Conservation (phyloP, 2,797 vertebrate species). For the Lates japonicus region DNA sequence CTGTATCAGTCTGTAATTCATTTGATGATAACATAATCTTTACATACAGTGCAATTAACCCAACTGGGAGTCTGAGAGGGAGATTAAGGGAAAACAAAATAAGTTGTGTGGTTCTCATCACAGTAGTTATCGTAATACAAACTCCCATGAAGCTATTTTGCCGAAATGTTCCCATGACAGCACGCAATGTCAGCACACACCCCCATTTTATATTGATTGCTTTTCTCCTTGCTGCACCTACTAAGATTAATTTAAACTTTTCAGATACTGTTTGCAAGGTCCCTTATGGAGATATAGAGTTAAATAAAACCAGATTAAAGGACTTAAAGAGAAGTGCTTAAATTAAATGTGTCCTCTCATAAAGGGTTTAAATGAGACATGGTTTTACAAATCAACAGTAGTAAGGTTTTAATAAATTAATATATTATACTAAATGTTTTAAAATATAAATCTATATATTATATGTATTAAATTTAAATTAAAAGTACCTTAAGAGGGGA, state of each 20-base stretch:
- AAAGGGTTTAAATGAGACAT: neutral
- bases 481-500: neutral
- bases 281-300: neutral
- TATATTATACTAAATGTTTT: too few species aligned
- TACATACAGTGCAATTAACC: slow-evolving; percentile 38
- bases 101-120: slow-evolving; percentile 37
- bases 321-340: neutral
- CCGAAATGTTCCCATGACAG: slow-evolving; percentile 11
- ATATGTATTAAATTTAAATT: too few species aligned
- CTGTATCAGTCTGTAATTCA: slow-evolving; percentile 5
- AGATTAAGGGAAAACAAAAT: slow-evolving; percentile 37
- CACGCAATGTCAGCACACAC: neutral
- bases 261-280: neutral
- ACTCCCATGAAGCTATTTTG: slow-evolving; percentile 34
- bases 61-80: slow-evolving; percentile 28
- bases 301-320: neutral
- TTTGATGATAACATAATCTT: slow-evolving; percentile 22
- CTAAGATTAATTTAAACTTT: neutral
- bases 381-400: too few species aligned
- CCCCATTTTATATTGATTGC: slow-evolving; percentile 16
- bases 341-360: neutral
- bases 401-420: too few species aligned
- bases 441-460: too few species aligned
- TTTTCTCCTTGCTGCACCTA: neutral
- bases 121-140: slow-evolving; percentile 20